Evolutionary conservation across 2,888 invertebrate species (phyloP).

Genomic region (Platycheirus albimanus): DNA sequence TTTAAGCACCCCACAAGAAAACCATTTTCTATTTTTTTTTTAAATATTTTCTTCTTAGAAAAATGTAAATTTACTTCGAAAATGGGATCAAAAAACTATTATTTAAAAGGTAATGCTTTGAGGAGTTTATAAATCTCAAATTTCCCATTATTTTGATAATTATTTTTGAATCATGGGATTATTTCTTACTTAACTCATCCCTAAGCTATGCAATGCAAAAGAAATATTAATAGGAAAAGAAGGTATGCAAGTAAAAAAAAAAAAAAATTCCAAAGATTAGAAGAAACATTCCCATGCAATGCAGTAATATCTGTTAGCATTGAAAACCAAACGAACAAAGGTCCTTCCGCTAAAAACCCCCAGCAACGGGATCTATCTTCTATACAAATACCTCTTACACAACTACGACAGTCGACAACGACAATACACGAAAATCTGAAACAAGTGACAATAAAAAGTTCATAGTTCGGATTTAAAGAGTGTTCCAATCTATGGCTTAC

Average conservation of each 20-base stretch:
- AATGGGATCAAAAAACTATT: no score
- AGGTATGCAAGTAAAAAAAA: not conserved
- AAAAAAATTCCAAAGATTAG: not conserved
- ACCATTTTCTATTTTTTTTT: no score
- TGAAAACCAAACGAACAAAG: conserved; percentile 38
- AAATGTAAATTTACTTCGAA: no score
- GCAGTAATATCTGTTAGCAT: conserved; percentile 36
- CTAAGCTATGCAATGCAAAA: not conserved
- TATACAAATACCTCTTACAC: not conserved
- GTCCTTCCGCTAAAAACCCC: conserved; percentile 6
- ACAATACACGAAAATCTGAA: conserved; percentile 57
- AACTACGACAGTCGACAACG: no score
- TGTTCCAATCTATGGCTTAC: conserved; percentile 67
- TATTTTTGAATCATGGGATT: not conserved
- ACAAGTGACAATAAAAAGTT: conserved; percentile 72
- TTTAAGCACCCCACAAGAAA: no score
- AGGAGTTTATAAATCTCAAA: no score
- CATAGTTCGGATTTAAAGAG: conserved; percentile 67
- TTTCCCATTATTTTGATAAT: no score
- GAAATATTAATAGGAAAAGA: not conserved
- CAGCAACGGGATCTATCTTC: not conserved
- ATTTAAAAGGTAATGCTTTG: no score
- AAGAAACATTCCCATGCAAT: conserved; percentile 12
- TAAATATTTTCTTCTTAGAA: no score
- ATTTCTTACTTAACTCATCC: not conserved